These are phyloP conservation scores for Cyanocitta stelleri DNA, from an alignment of 2,113 vertebrate genomes.

Conservation along the genomic window DNA sequence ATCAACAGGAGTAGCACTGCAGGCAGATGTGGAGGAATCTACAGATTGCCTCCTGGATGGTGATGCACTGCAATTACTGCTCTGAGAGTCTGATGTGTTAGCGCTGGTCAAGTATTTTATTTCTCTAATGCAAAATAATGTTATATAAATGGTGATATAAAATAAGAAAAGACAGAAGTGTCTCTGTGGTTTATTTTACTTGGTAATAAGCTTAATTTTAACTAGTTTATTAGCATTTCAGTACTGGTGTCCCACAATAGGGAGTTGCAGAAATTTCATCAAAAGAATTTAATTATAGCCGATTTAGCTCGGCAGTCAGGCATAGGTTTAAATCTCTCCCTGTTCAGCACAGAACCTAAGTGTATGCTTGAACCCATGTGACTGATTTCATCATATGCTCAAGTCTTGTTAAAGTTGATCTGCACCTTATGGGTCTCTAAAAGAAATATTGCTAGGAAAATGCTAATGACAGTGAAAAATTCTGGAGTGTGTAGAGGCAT, in stretches of 20 bases:
- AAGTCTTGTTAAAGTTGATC: not conserved
- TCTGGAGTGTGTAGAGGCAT: not conserved
- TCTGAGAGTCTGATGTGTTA: not conserved
- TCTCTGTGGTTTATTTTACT: slow-evolving; percentile 37
- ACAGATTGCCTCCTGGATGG: not conserved
- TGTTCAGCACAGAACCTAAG: not conserved
- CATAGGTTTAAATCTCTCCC: not conserved
- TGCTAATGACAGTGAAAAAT: not conserved
- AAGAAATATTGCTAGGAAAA: not conserved
- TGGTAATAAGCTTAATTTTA: slow-evolving; percentile 45
- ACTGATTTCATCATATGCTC: not conserved
- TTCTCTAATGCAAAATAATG: not conserved
- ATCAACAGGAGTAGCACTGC: not conserved
- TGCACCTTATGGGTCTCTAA: not conserved
- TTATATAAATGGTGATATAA: not conserved
- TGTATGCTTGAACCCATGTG: not conserved
- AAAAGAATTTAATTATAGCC: slow-evolving; percentile 42
- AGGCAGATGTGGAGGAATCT: not conserved
- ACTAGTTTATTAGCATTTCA: slow-evolving; percentile 52
- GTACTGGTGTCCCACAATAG: slow-evolving; percentile 2
- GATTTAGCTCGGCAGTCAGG: not conserved
- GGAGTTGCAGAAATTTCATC: slow-evolving; percentile 42
- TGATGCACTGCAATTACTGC: not conserved
- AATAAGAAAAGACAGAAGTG: not conserved
- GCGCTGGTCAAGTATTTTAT: not conserved